Evolutionary conservation across 2,797 vertebrate species (phyloP).

Genomic region (Halcyon smyrnensis): DNA sequence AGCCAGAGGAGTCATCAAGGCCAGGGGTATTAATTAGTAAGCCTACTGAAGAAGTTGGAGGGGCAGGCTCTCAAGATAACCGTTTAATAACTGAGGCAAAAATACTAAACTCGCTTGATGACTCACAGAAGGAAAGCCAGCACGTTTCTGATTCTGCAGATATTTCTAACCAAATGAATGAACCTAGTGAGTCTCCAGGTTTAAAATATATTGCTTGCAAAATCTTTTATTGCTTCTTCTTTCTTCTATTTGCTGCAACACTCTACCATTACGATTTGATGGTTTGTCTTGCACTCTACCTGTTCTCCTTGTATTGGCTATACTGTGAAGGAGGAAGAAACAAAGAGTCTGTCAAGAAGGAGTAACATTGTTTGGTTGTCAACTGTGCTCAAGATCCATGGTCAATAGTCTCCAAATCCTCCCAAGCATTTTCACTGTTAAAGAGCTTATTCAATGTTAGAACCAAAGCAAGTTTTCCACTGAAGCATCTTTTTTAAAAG

Average conservation of each 20-base stretch:
- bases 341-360: slow-evolving; percentile 71
- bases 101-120: slow-evolving; percentile 15
- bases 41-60: slow-evolving; percentile 43
- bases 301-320: slow-evolving; percentile 88
- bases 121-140: slow-evolving; percentile 30
- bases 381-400: slow-evolving; percentile 1
- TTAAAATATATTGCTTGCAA: slow-evolving; percentile 81
- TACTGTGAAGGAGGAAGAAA: slow-evolving; percentile 80
- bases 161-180: slow-evolving; percentile 52
- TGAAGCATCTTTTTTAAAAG: slow-evolving; percentile 71
- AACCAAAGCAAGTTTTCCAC: slow-evolving; percentile 69
- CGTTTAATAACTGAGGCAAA: slow-evolving; percentile 23
- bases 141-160: slow-evolving; percentile 57
- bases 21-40: slow-evolving; percentile 69
- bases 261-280: slow-evolving; percentile 88
- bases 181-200: slow-evolving; percentile 66
- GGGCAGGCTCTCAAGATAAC: slow-evolving; percentile 67
- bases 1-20: slow-evolving; percentile 17
- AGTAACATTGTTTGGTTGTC: slow-evolving; percentile 50
- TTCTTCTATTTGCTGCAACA: slow-evolving; percentile 84
- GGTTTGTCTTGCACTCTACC: slow-evolving; percentile 86
- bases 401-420: slow-evolving; percentile 48
- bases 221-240: slow-evolving; percentile 82
- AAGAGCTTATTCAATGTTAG: slow-evolving; percentile 64
- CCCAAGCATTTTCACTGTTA: slow-evolving; percentile 61